A percentile compares a stretch with the other conserved stretches of the same genome.
Evolutionary conservation across 2,888 invertebrate species (phyloP).

Genomic region (Tenthredo scrophulariae): DNA sequence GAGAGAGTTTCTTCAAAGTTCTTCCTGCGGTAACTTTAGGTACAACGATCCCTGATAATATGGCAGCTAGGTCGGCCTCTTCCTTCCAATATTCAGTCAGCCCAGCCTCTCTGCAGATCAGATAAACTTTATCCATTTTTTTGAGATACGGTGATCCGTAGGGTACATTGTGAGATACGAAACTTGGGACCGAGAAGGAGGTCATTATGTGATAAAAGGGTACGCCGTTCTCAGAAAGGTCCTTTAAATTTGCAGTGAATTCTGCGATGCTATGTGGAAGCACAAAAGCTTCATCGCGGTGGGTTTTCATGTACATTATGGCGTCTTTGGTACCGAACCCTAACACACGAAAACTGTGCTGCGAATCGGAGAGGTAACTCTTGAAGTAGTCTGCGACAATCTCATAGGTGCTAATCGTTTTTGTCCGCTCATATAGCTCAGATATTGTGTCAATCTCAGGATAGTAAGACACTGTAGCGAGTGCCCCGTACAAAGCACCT

Average conservation of each 20-base stretch:
- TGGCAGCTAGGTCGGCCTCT: neutral
- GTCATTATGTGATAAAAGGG: constrained; percentile 50
- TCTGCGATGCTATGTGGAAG: neutral
- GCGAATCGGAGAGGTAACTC: neutral
- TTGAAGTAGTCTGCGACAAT: neutral
- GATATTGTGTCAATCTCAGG: constrained; percentile 49
- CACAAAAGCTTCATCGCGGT: constrained; percentile 42
- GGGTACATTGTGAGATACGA: constrained; percentile 13
- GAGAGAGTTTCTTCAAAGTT: constrained; percentile 38
- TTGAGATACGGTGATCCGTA: constrained; percentile 51
- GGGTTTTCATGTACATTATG: neutral
- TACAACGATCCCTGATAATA: constrained; percentile 23
- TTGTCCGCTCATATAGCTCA: neutral
- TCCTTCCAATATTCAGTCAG: constrained; percentile 28
- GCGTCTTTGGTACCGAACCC: neutral
- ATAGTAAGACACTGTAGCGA: constrained; percentile 36
- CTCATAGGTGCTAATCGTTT: neutral
- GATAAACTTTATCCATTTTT: constrained; percentile 23
- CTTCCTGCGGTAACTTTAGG: neutral
- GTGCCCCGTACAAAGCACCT: constrained; percentile 45
- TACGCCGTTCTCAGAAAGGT: constrained; percentile 30
- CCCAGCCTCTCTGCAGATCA: constrained; percentile 35
- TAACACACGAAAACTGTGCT: neutral
- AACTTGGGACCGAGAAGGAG: neutral
- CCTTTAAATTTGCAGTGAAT: neutral